Evolutionary conservation across 1,140 invertebrate species (phyloP).

Genomic region (Coelopa frigida): DNA sequence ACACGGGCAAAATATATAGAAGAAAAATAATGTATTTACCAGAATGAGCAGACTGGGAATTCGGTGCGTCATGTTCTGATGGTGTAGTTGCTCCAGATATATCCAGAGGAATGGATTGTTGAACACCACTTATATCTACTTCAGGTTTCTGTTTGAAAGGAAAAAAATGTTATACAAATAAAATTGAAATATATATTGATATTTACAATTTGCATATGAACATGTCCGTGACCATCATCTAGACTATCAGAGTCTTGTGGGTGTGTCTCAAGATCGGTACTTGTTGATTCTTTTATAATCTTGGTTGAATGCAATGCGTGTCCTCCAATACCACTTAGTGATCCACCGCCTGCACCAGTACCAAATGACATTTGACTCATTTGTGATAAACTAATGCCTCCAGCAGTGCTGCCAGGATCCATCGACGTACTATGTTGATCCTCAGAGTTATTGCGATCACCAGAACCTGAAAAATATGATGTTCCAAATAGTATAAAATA

Average conservation of each 20-base stretch:
- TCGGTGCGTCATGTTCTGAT: constrained; percentile 42
- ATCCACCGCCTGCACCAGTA: constrained; percentile 16
- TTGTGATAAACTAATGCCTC: constrained; percentile 37
- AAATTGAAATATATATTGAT: constrained; percentile 8
- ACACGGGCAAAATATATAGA: too few relatives aligned
- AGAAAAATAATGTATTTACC: constrained; percentile 22
- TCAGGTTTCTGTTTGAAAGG: constrained; percentile 34
- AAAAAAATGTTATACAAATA: constrained; percentile 1
- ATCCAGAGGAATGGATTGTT: constrained; percentile 41
- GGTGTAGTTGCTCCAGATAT: constrained; percentile 43
- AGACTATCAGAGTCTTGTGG: constrained; percentile 40
- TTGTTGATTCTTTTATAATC: constrained; percentile 36
- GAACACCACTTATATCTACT: constrained; percentile 40
- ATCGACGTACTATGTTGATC: constrained; percentile 46
- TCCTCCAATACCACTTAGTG: constrained; percentile 24
- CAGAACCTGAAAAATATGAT: constrained; percentile 48
- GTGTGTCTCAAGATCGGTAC: constrained; percentile 33
- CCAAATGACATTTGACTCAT: constrained; percentile 43
- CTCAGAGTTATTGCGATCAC: constrained; percentile 45
- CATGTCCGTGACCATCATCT: constrained; percentile 36
- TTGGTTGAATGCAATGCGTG: constrained; percentile 39
- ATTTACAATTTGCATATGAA: constrained; percentile 46
- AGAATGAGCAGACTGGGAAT: constrained; percentile 42
- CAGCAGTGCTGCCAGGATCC: constrained; percentile 27
- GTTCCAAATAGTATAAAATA: not conserved